Conservation (phyloP, 2,797 vertebrate genomes). For the Rhyacichthys aspro region DNA sequence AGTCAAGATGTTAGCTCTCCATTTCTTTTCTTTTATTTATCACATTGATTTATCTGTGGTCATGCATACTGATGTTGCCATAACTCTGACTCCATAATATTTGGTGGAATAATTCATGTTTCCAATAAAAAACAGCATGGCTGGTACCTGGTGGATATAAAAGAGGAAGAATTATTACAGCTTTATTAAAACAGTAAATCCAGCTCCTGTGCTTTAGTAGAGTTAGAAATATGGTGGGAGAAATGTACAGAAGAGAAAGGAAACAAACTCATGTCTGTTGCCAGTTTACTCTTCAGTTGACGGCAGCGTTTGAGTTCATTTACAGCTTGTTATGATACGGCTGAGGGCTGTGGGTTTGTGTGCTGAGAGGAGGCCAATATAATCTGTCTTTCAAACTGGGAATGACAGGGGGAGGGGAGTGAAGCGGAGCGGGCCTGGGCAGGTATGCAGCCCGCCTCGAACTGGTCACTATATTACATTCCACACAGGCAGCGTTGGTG, state of each 20-base stretch:
- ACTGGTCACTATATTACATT: slow-evolving; percentile 68
- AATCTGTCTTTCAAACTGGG: slow-evolving; percentile 78
- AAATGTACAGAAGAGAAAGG: slow-evolving; percentile 2
- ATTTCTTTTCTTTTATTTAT: too few species aligned
- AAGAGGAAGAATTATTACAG: slow-evolving; percentile 59
- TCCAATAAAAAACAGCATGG: slow-evolving; percentile 67
- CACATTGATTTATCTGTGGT: slow-evolving; percentile 63
- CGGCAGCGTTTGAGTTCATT: slow-evolving; percentile 63
- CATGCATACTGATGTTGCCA: slow-evolving; percentile 64
- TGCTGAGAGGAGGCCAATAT: slow-evolving; percentile 66
- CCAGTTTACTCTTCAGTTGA: slow-evolving; percentile 45
- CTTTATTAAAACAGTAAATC: slow-evolving; percentile 80
- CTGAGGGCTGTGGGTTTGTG: slow-evolving; percentile 49
- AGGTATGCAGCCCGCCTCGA: slow-evolving; percentile 52
- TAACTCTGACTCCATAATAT: slow-evolving; percentile 70
- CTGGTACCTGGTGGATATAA: slow-evolving; percentile 31
- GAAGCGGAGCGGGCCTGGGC: slow-evolving; percentile 37
- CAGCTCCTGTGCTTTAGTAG: slow-evolving; percentile 28
- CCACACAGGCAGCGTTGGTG: slow-evolving; percentile 51
- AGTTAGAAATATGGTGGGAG: slow-evolving; percentile 1
- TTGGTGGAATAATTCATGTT: slow-evolving; percentile 72
- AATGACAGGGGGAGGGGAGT: slow-evolving; percentile 54
- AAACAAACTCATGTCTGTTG: slow-evolving; percentile 33
- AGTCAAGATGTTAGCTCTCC: slow-evolving; percentile 44
- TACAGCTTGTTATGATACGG: slow-evolving; percentile 65